Evolutionary conservation across 2,888 invertebrate species (phyloP), one percentile per base, ranked within the genome.

Genomic region (Sericinus montela): DNA sequence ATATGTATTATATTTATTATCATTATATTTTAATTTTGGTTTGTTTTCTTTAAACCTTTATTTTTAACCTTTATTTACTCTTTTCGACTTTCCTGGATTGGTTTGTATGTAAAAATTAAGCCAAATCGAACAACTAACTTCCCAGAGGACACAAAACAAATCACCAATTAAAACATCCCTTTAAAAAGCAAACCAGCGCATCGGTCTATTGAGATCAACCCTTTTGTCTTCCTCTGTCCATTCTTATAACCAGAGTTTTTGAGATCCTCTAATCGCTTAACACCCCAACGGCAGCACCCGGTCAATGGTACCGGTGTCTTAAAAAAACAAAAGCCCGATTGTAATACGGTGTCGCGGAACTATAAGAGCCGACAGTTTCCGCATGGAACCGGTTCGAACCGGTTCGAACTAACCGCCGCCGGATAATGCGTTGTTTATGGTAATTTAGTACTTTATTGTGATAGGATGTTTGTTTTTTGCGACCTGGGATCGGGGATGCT

Each of bases 381-480:
- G 78, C 75, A 68, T 57, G 51, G 51, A 82, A 84, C 85, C 70
- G 72, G 85, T 80, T 69, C 55, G 11, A 65, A 78, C 82, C 70
- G 74, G 82, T 83, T 72, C 61, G 48, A 62, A 54, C 51, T 58
- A 74, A 74, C 78, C 75, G 80, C 75, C 72, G 67, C 59, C 61
- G 61, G 59, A 75, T 85, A 83, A 85, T 84, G 80, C 71, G 68
- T 79, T 88, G 87, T 87, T 87, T 86, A 88, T 87, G 87, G 86
- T 87, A 88, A 88, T 88, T 85, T 86, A 69, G 78, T 63, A 59
- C 67, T 78, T 74, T 85, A 77, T 83, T 81, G 78, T 75, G 66
- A 60, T 60, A 63, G 63, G 55, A 60, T 69, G 65, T 67, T 65
- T 62, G 59, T 69, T 74, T 74, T 73, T 77, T 70, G 63, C 67